These are phyloP conservation scores for Seriola quinqueradiata DNA, from an alignment of 2,113 vertebrate genomes.

Conservation along the genomic window DNA sequence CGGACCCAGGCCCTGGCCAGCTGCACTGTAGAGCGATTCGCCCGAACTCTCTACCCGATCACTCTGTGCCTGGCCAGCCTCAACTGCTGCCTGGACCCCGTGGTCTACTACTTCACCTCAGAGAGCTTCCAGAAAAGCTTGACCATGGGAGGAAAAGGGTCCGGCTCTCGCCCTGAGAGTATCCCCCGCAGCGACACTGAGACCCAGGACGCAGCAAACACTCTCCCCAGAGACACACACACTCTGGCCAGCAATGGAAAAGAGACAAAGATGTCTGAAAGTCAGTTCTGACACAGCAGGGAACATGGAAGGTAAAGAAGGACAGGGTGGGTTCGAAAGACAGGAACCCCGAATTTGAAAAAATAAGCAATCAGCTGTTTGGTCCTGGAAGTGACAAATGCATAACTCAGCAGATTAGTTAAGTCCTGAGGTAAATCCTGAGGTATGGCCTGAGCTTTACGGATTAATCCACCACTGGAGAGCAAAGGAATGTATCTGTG, in stretches of 20 bases:
- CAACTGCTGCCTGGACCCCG: conserved; percentile 98
- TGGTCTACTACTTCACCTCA: conserved; percentile 98
- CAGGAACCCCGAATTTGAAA: conserved; percentile 35
- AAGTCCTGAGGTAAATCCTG: conserved; percentile 74
- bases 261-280: conserved; percentile 82
- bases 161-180: conserved; percentile 88
- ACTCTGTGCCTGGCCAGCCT: conserved; percentile 94
- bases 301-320: conserved; percentile 15
- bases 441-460: conserved; percentile 78
- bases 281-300: conserved; percentile 66
- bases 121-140: conserved; percentile 98
- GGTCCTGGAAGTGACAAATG: conserved; percentile 70
- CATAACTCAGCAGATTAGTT: conserved; percentile 81
- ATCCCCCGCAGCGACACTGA: conserved; percentile 88
- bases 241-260: conserved; percentile 88
- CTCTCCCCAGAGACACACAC: conserved; percentile 73
- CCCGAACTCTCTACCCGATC: conserved; percentile 94
- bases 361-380: conserved; percentile 65
- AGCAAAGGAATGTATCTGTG: conserved; percentile 70
- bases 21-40: conserved; percentile 93
- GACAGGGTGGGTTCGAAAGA: conserved; percentile 28
- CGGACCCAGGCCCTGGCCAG: conserved; percentile 93
- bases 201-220: conserved; percentile 77
- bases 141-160: conserved; percentile 86
- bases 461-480: conserved; percentile 71